Base-by-base conservation (phyloP, 1,140 invertebrate species). In the Papilio xuthus region DNA sequence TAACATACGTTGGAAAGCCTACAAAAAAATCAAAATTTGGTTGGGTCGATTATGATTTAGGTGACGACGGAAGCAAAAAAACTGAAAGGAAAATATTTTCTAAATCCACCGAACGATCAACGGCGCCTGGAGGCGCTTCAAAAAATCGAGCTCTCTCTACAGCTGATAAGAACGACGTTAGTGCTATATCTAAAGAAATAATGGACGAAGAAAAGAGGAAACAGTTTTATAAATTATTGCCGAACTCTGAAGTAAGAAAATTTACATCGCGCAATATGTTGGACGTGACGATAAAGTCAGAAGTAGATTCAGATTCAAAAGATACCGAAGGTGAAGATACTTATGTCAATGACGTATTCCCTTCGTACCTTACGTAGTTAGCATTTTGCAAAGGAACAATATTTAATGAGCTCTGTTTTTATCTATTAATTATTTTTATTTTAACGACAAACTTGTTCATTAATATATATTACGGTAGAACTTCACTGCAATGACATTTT, bases 231-330 rank as follows among this genome's bases (percentile, higher is more conserved):
- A 76, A 60, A 28, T 20, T 76, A n/a, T 7, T 53, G 3, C 73
- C 73, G 8, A 74, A 47, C 15, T 13, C 72, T 26, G 44, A 47
- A 28, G 44, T 53, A 32, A 56, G 26, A 37, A 56, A 89, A 78
- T 84, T 86, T 77, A 80, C 88, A 79, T 76, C 89, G 6, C 75
- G 89, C 6, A 91, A 89, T 79, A 88, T 89, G 2, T 78, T 90
- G 7, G 90, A 90, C 71, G 85, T 77, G 9, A 88, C 83, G 8
- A 88, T 89, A 18, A 87, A 79, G 78, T 37, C 79, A 18, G 84
- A 86, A 13, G 63, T 83, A n/a, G 88, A 89, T 0, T 83, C 77
- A 15, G 83, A 85, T 13, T 89, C 85, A 8, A 92, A 86, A 63
- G 89, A 88, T 32, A 41, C 42, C 9, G 78, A 70, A 37, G 47